Conservation (phyloP, 2,888 invertebrate genomes). For the Drosophila neutralis region DNA sequence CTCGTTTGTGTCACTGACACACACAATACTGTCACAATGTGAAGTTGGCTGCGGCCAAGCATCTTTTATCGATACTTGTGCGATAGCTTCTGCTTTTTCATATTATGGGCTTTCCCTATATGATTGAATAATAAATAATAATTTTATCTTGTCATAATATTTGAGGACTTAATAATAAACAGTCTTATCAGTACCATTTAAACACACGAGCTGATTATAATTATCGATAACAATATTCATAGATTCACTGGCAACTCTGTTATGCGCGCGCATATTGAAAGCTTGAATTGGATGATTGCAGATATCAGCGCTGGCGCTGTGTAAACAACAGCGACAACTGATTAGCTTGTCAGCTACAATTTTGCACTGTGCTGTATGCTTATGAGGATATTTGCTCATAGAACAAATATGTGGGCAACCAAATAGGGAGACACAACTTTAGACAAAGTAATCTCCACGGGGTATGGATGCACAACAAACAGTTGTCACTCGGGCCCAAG, state of each 20-base stretch:
- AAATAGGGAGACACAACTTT: conserved; percentile 32
- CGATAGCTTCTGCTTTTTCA: not conserved
- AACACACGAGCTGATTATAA: not conserved
- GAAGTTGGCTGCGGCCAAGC: conserved; percentile 24
- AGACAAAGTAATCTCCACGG: conserved; percentile 58
- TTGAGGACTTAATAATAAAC: not conserved
- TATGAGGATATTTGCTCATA: conserved; percentile 39
- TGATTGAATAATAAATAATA: not conserved
- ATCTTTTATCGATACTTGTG: conserved; percentile 16
- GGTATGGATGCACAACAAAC: conserved; percentile 48
- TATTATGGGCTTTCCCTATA: not conserved
- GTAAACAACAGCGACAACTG: conserved; percentile 27
- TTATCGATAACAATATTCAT: conserved; percentile 11
- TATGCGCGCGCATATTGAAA: conserved; percentile 41
- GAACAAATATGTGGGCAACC: conserved; percentile 35
- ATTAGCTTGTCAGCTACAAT: conserved; percentile 31
- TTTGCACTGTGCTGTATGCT: conserved; percentile 18
- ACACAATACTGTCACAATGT: conserved; percentile 20
- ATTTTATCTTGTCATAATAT: not conserved
- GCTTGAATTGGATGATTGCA: not conserved
- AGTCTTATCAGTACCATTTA: not conserved
- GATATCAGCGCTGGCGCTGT: conserved; percentile 14
- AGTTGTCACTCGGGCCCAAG: conserved; percentile 28
- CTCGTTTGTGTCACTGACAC: conserved; percentile 52
- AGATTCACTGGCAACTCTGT: not conserved